Evolutionary conservation across 1,140 invertebrate genomes (phyloP).

Genomic region (Drosophila baimaii): DNA sequence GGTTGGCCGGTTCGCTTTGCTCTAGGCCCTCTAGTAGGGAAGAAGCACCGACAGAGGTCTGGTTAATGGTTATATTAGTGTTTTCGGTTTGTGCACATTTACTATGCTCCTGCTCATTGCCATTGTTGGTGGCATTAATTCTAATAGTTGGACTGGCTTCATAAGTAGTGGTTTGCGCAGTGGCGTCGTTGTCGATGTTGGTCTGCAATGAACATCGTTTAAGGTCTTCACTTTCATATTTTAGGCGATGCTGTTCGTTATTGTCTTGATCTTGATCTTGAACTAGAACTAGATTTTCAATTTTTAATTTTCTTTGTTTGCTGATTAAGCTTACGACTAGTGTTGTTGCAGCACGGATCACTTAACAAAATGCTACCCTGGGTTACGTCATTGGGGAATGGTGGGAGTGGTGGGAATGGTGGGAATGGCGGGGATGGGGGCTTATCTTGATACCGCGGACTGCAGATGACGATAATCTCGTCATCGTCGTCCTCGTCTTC

Average conservation of each 20-base stretch:
- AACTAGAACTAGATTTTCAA: constrained; percentile 49
- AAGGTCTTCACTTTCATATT: constrained; percentile 65
- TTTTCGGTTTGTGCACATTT: constrained; percentile 65
- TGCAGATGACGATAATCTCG: constrained; percentile 71
- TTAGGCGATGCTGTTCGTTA: constrained; percentile 55
- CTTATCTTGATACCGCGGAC: constrained; percentile 35
- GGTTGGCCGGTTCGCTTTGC: constrained; percentile 23
- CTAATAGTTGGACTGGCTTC: constrained; percentile 48
- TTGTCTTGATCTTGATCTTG: constrained; percentile 52
- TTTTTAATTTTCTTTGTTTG: constrained; percentile 24
- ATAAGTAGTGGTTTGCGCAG: constrained; percentile 52
- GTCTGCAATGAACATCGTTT: constrained; percentile 76
- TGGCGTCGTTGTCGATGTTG: constrained; percentile 63
- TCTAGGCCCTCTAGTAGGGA: constrained; percentile 57
- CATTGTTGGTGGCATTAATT: constrained; percentile 40
- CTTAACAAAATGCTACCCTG: constrained; percentile 23
- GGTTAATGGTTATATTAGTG: constrained; percentile 50
- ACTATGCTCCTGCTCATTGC: constrained; percentile 37
- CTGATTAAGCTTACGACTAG: constrained; percentile 51
- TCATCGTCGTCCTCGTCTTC: constrained; percentile 48
- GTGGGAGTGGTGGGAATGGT: no score
- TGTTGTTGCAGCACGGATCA: constrained; percentile 18
- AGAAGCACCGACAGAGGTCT: constrained; percentile 30
- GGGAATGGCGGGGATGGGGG: neutral
- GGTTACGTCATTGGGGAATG: constrained; percentile 3